phyloP scores from a whole-genome alignment of 2,797 vertebrate genomes.

The Myotis daubentonii region DNA sequence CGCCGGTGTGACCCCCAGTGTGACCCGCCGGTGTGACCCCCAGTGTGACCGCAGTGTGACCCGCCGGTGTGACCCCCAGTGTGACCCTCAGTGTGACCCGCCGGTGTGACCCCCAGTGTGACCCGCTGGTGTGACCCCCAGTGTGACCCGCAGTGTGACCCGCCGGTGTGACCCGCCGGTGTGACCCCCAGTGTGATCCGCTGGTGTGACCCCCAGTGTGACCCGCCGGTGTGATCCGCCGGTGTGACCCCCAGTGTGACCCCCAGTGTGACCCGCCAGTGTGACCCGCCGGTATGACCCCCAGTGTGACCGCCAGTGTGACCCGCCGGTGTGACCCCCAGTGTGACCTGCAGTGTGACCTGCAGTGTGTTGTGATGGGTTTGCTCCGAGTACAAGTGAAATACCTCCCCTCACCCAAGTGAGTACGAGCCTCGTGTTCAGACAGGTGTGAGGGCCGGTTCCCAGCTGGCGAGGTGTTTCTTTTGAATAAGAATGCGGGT shows the following conservation, averaged over 20 bases:
- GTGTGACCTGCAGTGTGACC: background rate
- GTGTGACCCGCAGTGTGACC: background rate
- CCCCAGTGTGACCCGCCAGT: background rate
- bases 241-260: too few species aligned
- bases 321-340: background rate
- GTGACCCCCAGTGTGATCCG: too few species aligned
- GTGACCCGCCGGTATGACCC: background rate
- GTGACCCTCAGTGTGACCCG: background rate
- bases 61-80: too few species aligned
- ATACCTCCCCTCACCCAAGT: background rate
- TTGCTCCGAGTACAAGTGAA: background rate
- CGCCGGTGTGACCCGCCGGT: too few species aligned
- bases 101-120: background rate
- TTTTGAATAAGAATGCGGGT: conserved; percentile 28
- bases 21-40: background rate
- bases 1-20: background rate
- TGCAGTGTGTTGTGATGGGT: background rate
- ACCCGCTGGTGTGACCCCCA: too few species aligned
- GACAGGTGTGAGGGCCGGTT: background rate
- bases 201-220: background rate
- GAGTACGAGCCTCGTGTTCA: background rate
- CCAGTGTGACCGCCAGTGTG: background rate
- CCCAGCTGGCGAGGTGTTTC: background rate
- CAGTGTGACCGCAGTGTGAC: background rate
- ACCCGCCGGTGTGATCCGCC: background rate